Percentiles rank a stretch among this genome's conserved stretches.
phyloP scores from a whole-genome alignment of 2,797 vertebrate species.

The Pseudochaenichthys georgianus region DNA sequence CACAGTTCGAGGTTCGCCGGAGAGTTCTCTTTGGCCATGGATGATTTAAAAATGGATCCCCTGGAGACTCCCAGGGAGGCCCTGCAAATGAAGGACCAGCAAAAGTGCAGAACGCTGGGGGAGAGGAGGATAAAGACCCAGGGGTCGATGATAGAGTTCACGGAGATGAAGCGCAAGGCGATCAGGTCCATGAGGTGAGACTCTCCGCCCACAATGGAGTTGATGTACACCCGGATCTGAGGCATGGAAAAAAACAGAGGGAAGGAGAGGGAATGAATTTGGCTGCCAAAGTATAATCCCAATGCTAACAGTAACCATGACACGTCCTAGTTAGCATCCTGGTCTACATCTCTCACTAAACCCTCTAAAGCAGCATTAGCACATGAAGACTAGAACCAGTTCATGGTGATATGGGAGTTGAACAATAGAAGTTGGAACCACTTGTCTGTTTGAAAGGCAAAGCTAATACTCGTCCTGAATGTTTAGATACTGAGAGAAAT shows the following conservation, averaged over 20 bases:
- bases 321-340: constrained; percentile 34
- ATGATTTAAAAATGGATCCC: constrained; percentile 45
- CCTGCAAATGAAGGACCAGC: constrained; percentile 82
- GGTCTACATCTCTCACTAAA: constrained; percentile 9
- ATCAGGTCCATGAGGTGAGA: constrained; percentile 81
- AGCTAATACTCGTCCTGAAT: not conserved
- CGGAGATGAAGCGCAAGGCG: constrained; percentile 90
- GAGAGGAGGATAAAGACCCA: constrained; percentile 94
- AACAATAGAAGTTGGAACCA: not conserved
- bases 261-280: constrained; percentile 1
- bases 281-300: not conserved
- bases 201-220: constrained; percentile 45
- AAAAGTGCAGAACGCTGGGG: constrained; percentile 88
- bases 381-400: not conserved
- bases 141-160: constrained; percentile 93
- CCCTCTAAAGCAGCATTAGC: not conserved
- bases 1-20: constrained; percentile 40
- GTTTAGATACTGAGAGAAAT: not conserved
- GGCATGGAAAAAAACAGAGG: constrained; percentile 8
- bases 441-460: not conserved
- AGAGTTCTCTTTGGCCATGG: constrained; percentile 31
- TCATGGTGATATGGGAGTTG: not conserved
- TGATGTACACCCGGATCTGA: constrained; percentile 91
- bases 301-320: not conserved
- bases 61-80: constrained; percentile 29